These are phyloP conservation scores for Elgonia sp. DNA, from an alignment of 2,888 invertebrate species.

Conservation along the genomic window DNA sequence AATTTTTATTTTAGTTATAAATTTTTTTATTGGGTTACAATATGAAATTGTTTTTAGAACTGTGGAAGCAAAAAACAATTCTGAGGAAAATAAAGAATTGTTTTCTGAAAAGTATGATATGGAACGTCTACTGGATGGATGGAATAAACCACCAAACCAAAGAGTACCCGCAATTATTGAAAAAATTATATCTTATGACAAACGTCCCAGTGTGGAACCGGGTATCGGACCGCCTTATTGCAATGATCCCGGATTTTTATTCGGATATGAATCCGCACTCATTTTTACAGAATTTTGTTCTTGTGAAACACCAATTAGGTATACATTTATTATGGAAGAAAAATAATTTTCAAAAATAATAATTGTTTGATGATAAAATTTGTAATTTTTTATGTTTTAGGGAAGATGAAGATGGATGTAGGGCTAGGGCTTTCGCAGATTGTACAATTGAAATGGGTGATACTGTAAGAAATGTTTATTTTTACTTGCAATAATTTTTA, in stretches of 20 bases:
- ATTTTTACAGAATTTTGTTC: constrained; percentile 64
- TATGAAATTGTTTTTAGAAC: not conserved
- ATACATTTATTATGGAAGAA: not conserved
- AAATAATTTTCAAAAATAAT: too few species aligned
- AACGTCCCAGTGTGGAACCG: constrained; percentile 71
- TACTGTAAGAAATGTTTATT: constrained; percentile 38
- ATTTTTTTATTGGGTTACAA: too few species aligned
- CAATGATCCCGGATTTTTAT: constrained; percentile 76
- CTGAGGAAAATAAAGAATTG: not conserved
- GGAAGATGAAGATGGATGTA: constrained; percentile 59
- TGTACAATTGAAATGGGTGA: constrained; percentile 9
- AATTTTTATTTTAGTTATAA: too few species aligned
- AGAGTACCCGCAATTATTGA: constrained; percentile 81
- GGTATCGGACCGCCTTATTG: constrained; percentile 67
- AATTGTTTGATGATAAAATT: too few species aligned
- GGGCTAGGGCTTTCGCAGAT: constrained; percentile 61
- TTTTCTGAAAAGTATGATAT: constrained; percentile 27
- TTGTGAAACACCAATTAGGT: constrained; percentile 65
- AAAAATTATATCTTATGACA: constrained; percentile 78
- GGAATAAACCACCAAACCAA: constrained; percentile 82
- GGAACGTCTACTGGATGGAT: constrained; percentile 81
- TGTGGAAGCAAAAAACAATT: not conserved
- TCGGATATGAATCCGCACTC: constrained; percentile 75
- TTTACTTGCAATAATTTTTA: too few species aligned
- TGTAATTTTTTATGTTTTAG: constrained; percentile 24